Evolutionary conservation across 2,888 invertebrate species (phyloP), one percentile per base, ranked within the genome.

Genomic region (Andrena fulva): DNA sequence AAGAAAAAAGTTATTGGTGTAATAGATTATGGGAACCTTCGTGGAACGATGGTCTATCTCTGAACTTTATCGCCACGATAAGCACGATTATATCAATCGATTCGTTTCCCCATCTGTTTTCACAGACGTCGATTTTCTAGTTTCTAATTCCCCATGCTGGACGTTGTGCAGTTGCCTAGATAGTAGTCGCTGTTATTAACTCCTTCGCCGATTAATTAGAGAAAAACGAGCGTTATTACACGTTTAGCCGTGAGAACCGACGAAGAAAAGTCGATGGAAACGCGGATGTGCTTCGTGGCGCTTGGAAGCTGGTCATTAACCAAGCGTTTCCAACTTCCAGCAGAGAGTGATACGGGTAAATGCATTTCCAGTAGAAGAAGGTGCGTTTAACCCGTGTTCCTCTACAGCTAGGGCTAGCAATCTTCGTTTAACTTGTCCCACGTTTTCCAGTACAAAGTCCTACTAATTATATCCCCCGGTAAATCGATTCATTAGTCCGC

Each of bases 401-500:
- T 20, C 20, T n/a, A 10, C 60, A n/a, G 24, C 29, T 56, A 16
- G 27, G 8, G n/a, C 4, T 42, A 62, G 75, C 80, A 84, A 86
- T 87, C 82, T 76, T 68, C 75, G 66, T 52, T 68, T 84, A 89
- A 85, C 87, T 88, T 82, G 82, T 52, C 31, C 66, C 70, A 64
- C 70, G 73, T 72, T 75, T 83, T 70, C 70, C 52, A 33, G 59
- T 59, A 59, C 78, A 73, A 87, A 89, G 81, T 85, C 77, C 76
- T 62, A 66, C 79, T 85, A 88, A 91, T 90, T 89, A 86, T 82
- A 42, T 81, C 73, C 35, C 66, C 73, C 80, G 70, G 86, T 87
- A 86, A 85, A 85, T 80, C 83, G 81, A 82, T 89, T 84, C 87
- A 86, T 87, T 88, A 89, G 82, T 85, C 72, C 73, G 79, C 71